These are phyloP conservation scores for Diplodus puntazzo DNA, from an alignment of 2,797 vertebrate species.

Conservation along the genomic window DNA sequence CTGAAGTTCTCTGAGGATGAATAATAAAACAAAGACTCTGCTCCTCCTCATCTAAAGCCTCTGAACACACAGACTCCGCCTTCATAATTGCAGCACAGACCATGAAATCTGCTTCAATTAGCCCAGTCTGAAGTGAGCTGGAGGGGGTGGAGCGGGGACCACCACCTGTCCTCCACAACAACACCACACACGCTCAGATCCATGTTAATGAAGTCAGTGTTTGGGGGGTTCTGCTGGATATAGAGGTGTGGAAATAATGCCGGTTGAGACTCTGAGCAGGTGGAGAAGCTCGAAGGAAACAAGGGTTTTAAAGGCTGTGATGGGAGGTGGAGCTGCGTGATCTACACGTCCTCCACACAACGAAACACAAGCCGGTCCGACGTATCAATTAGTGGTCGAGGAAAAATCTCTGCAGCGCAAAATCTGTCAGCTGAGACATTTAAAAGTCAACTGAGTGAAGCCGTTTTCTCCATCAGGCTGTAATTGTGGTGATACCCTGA, in stretches of 20 bases:
- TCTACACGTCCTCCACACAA: background rate
- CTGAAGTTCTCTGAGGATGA: background rate
- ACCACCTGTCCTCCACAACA: slow-evolving; percentile 20
- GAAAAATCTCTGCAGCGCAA: background rate
- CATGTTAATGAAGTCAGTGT: too few species aligned
- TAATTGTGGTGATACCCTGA: slow-evolving; percentile 2
- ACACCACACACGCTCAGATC: background rate
- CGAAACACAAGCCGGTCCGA: background rate
- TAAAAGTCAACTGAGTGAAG: background rate
- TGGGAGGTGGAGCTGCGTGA: background rate
- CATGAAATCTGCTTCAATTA: slow-evolving; percentile 28
- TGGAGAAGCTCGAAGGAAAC: background rate
- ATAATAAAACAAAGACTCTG: background rate
- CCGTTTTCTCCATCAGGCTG: background rate
- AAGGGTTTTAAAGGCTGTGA: background rate
- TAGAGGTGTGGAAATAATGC: background rate
- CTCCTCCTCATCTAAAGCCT: background rate
- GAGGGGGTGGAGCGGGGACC: background rate
- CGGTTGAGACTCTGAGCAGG: background rate
- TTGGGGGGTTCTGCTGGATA: background rate
- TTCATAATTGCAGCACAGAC: slow-evolving; percentile 15
- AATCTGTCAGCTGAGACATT: background rate
- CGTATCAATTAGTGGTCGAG: background rate
- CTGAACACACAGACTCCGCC: slow-evolving; percentile 15
- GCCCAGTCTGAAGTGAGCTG: background rate